Conservation (phyloP, 2,113 vertebrate species). For the Oxygymnocypris stewartii region DNA sequence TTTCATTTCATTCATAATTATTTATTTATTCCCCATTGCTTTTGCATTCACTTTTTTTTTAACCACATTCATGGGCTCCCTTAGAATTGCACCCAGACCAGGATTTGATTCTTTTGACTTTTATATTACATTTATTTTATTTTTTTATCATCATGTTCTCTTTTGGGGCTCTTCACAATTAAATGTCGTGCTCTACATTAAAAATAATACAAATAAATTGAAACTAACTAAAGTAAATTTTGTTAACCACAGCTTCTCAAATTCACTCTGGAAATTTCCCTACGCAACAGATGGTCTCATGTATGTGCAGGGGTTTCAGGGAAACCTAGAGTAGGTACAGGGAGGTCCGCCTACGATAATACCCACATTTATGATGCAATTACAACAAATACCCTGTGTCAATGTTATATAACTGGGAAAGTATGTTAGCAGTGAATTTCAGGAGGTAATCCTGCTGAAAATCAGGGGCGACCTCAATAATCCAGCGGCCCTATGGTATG, state of each 20-base stretch:
- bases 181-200: too few relatives aligned
- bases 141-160: too few relatives aligned
- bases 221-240: background rate
- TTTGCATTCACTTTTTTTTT: too few relatives aligned
- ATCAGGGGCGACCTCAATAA: conserved; percentile 40
- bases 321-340: background rate
- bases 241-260: background rate
- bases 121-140: too few relatives aligned
- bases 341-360: conserved; percentile 1
- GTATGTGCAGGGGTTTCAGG: background rate
- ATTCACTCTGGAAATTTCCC: background rate
- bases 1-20: too few relatives aligned
- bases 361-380: conserved; percentile 44
- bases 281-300: background rate
- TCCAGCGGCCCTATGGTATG: conserved; percentile 11
- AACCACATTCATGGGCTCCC: too few relatives aligned
- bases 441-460: conserved; percentile 30
- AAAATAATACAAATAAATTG: too few relatives aligned
- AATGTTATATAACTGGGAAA: conserved; percentile 38
- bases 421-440: conserved; percentile 37
- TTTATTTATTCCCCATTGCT: too few relatives aligned
- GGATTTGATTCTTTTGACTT: too few relatives aligned
- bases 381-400: conserved; percentile 21
- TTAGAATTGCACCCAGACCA: too few relatives aligned
- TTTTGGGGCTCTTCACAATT: too few relatives aligned